Conservation (phyloP, 2,797 vertebrate species). For the Astyanax mexicanus region DNA sequence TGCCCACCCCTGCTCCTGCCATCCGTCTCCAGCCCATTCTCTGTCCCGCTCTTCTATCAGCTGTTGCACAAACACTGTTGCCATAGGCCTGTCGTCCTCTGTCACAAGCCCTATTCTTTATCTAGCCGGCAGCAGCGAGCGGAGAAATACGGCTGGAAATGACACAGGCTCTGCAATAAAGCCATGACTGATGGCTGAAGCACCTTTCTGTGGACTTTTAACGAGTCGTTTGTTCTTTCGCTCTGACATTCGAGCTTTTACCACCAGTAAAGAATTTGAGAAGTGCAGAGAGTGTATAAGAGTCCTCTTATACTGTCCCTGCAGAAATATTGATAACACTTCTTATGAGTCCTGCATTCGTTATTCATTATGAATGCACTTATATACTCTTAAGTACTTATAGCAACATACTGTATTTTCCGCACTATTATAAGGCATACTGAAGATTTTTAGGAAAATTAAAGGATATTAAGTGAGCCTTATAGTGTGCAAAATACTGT, state of each 20-base stretch:
- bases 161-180: constrained; percentile 39
- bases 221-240: constrained; percentile 29
- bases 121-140: constrained; percentile 11
- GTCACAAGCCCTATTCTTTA: constrained; percentile 29
- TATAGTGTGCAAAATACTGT: no score
- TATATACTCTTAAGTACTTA: no score
- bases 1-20: constrained; percentile 20
- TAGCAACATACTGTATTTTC: no score
- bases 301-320: no score
- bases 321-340: no score
- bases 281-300: not conserved
- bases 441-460: no score
- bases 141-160: constrained; percentile 47
- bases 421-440: no score
- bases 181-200: constrained; percentile 25
- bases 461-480: no score
- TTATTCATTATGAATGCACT: no score
- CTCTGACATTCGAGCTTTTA: constrained; percentile 27
- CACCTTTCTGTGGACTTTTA: constrained; percentile 42
- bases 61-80: constrained; percentile 41
- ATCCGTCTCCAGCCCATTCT: constrained; percentile 37
- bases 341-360: no score
- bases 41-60: constrained; percentile 28
- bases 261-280: constrained; percentile 22
- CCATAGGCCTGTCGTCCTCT: constrained; percentile 29